Evolutionary conservation across 2,113 vertebrate species (phyloP), one percentile per base, ranked within the genome.

Genomic region (Climacteris rufus): DNA sequence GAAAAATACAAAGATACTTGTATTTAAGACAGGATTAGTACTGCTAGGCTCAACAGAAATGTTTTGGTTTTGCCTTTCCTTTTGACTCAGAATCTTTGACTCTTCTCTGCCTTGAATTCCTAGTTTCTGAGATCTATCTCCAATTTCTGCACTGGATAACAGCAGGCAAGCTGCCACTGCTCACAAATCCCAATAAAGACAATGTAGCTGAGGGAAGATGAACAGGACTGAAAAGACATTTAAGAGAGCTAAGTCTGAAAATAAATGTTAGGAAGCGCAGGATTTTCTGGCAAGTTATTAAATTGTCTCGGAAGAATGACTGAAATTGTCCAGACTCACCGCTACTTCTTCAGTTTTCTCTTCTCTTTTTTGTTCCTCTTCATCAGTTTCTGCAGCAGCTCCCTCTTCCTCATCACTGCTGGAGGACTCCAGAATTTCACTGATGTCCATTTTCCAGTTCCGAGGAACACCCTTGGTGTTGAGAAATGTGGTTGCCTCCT

Each of bases 371-470:
- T 96, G 97, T 30, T 97, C 98, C 25, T 98, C 98, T 59, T 98
- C 98, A 70, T 98, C 98, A n/a, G 97, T 98, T 94, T 98, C 98
- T 54, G 98, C 98, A 57, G 98, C 96, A 21, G 98, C 98, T 33
- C 97, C 98, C 2, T 98, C 99, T 40, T 99, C 98, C 56, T 99
- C 98, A 89, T 99, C 99, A 39, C 99, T 99, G 94, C 99, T 99
- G 49, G 99, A 99, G 5, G 99, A 99, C 94, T 99, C 99, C 61
- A 99, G 97, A 89, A 99, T 99, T 97, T 99, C 99, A 96, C 98
- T 99, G 97, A 99, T 98, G 95, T 99, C 99, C 98, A 99, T 99
- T 97, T 99, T 99, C 99, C 99, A 99, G 71, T 96, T 97, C 25
- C 98, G 98, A 68, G 99, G 99, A 93, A 99, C 97, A 33, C 96